Conservation (phyloP, 2,888 invertebrate genomes). For the Petrophora chlorosata region DNA sequence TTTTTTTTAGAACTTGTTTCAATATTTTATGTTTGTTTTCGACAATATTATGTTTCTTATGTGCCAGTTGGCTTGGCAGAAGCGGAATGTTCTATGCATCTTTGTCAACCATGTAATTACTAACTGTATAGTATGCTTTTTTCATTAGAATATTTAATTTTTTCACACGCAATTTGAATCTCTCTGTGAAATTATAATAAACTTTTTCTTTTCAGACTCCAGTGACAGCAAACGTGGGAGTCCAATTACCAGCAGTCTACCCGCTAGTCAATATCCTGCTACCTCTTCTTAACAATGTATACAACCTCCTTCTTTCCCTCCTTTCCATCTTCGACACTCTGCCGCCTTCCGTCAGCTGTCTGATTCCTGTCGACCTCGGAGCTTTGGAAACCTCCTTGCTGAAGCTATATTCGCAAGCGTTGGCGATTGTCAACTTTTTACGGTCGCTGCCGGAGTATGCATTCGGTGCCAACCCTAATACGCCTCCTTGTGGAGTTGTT, state of each 20-base stretch:
- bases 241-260: constrained; percentile 75
- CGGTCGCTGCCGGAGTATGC: constrained; percentile 69
- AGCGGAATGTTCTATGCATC: too few species aligned
- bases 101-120: too few species aligned
- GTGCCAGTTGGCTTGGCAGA: too few species aligned
- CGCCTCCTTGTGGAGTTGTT: constrained; percentile 52
- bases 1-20: too few species aligned
- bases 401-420: constrained; percentile 72
- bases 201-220: constrained; percentile 55
- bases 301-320: constrained; percentile 72
- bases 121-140: too few species aligned
- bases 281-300: constrained; percentile 75
- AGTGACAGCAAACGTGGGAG: constrained; percentile 55
- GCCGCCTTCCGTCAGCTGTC: constrained; percentile 66
- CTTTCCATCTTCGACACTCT: constrained; percentile 76
- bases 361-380: constrained; percentile 72
- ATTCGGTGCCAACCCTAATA: constrained; percentile 65
- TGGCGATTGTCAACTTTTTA: constrained; percentile 75
- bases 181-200: too few species aligned
- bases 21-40: too few species aligned
- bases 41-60: too few species aligned
- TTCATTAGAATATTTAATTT: too few species aligned
- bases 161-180: too few species aligned
- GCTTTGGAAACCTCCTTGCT: constrained; percentile 72
- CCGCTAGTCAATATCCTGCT: constrained; percentile 74